These are phyloP conservation scores for Spatula clypeata DNA, from an alignment of 2,797 vertebrate genomes.

Conservation along the genomic window DNA sequence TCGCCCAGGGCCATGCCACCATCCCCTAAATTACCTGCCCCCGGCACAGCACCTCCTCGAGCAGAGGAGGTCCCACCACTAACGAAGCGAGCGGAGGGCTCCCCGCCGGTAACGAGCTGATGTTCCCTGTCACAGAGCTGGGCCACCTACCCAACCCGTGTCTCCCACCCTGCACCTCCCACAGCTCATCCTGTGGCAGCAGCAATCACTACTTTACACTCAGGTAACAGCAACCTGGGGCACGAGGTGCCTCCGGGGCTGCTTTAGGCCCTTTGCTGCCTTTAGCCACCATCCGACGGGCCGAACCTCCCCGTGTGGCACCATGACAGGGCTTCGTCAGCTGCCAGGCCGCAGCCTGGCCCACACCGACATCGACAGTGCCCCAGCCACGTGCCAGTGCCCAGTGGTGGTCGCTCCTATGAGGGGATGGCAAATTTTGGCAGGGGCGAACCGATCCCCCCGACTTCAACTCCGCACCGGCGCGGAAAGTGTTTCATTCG, in stretches of 20 bases:
- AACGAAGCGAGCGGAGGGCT: conserved; percentile 60
- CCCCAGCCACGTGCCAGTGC: not conserved
- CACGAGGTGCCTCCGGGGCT: conserved; percentile 36
- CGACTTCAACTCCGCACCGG: not conserved
- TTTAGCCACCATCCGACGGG: conserved; percentile 36
- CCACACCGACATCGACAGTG: conserved; percentile 53
- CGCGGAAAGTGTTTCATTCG: conserved; percentile 47
- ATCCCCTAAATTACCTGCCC: not conserved
- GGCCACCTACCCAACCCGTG: not conserved
- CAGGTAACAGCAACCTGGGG: conserved; percentile 66
- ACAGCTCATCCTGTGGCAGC: conserved; percentile 25
- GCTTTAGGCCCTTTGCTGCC: conserved; percentile 46
- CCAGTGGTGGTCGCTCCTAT: not conserved
- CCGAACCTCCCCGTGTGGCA: conserved; percentile 60
- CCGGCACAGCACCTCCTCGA: conserved; percentile 69
- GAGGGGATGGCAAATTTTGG: conserved; percentile 28
- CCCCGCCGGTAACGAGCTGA: not conserved
- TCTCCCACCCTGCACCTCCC: not conserved
- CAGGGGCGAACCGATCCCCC: conserved; percentile 37
- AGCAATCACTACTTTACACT: conserved; percentile 65
- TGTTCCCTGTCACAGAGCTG: not conserved
- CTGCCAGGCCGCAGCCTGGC: conserved; percentile 50
- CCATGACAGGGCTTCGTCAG: conserved; percentile 54
- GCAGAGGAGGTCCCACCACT: conserved; percentile 56
- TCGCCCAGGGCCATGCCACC: not conserved